These are phyloP conservation scores for Agelastica alni DNA, from an alignment of 2,888 invertebrate genomes.

Conservation along the genomic window DNA sequence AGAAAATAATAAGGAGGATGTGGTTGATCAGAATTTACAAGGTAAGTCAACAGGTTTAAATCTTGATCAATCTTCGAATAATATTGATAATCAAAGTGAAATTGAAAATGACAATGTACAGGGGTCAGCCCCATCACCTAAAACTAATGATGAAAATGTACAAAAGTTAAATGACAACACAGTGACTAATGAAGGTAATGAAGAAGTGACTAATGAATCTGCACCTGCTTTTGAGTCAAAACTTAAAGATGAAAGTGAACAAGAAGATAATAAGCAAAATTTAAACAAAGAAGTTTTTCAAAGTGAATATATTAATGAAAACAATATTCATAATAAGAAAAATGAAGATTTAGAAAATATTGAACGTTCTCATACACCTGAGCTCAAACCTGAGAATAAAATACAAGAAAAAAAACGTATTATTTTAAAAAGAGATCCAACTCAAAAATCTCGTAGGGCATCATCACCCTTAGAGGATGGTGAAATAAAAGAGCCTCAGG, in stretches of 20 bases:
- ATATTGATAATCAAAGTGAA: conserved; percentile 44
- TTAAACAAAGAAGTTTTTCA: conserved; percentile 21
- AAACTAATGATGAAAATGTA: conserved; percentile 41
- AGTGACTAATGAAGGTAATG: conserved; percentile 16
- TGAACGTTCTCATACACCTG: conserved; percentile 27
- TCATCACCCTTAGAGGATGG: conserved; percentile 18
- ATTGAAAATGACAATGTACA: conserved; percentile 55
- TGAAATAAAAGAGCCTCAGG: conserved; percentile 27
- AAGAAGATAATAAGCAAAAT: conserved; percentile 4
- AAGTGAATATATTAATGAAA: conserved; percentile 30
- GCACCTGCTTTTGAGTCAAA: not conserved
- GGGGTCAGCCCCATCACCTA: conserved; percentile 55
- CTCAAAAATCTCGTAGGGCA: conserved; percentile 15
- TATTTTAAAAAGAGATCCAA: conserved; percentile 25
- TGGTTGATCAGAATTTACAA: conserved; percentile 51
- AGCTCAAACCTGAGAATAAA: conserved; percentile 18
- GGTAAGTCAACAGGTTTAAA: conserved; percentile 58
- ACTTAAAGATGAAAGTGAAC: conserved; percentile 14
- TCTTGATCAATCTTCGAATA: conserved; percentile 48
- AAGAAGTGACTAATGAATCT: not conserved
- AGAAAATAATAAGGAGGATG: conserved; percentile 34
- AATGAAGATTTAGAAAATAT: conserved; percentile 19
- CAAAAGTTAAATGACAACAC: conserved; percentile 31
- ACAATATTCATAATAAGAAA: conserved; percentile 4
- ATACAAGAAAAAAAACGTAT: conserved; percentile 21